Evolutionary conservation across 2,888 invertebrate species (phyloP).

Genomic region (Apamea monoglypha): DNA sequence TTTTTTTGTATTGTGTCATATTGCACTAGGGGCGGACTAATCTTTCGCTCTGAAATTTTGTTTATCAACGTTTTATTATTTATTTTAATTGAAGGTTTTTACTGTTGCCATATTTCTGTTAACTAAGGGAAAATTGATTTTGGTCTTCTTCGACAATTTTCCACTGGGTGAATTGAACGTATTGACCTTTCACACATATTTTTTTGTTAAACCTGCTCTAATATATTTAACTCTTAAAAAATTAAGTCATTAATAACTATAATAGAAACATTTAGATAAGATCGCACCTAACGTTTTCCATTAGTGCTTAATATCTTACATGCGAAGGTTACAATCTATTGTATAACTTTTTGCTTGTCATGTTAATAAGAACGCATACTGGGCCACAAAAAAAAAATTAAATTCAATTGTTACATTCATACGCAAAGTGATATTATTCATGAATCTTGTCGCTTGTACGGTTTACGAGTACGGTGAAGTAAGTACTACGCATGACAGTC

Average conservation of each 20-base stretch:
- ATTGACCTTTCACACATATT: background rate
- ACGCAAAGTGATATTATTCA: slow-evolving; percentile 46
- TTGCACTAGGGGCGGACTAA: background rate
- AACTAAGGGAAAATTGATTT: background rate
- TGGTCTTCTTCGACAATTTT: background rate
- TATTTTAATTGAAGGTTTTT: background rate
- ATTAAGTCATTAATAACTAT: slow-evolving; percentile 27
- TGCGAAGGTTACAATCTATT: slow-evolving; percentile 47
- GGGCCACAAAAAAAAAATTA: slow-evolving; percentile 25
- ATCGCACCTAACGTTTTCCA: slow-evolving; percentile 20
- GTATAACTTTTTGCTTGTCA: slow-evolving; percentile 51
- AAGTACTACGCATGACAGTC: background rate
- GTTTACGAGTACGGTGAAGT: slow-evolving; percentile 6
- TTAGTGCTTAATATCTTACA: slow-evolving; percentile 27
- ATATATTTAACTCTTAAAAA: background rate
- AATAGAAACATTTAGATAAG: slow-evolving; percentile 26
- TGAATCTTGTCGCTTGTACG: slow-evolving; percentile 26
- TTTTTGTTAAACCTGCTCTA: background rate
- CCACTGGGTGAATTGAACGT: background rate
- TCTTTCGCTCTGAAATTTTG: background rate
- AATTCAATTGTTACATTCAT: slow-evolving; percentile 55
- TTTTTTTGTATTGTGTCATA: background rate
- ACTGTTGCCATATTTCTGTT: background rate
- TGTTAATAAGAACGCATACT: slow-evolving; percentile 33
- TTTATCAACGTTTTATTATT: background rate